phyloP scores from a whole-genome alignment of 92 coral and sea anemone species.

The Phenganax marumi region DNA sequence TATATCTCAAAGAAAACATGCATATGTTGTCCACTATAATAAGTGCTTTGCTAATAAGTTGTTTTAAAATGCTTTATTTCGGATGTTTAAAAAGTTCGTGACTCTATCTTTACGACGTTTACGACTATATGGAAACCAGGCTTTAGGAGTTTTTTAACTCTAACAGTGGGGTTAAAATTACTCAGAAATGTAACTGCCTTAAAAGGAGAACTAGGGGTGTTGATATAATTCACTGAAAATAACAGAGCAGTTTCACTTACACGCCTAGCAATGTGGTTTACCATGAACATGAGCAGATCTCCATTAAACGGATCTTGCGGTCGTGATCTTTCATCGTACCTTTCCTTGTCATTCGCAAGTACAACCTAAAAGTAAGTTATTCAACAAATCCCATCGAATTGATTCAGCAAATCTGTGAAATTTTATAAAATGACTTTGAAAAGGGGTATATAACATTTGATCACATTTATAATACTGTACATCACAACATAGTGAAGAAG shows the following conservation, averaged over 20 bases:
- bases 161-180: not conserved
- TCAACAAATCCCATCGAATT: not conserved
- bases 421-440: not conserved
- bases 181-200: not conserved
- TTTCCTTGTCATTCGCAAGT: constrained; percentile 72
- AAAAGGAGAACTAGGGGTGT: not conserved
- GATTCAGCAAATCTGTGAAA: not conserved
- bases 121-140: no score
- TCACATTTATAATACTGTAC: not conserved
- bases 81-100: no score
- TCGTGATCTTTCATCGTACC: constrained; percentile 82
- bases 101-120: no score
- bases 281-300: constrained; percentile 90
- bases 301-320: constrained; percentile 94
- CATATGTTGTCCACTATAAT: no score
- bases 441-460: not conserved
- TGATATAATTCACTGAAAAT: not conserved
- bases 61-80: no score
- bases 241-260: not conserved
- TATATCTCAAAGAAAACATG: no score
- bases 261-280: constrained; percentile 84
- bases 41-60: no score
- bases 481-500: no score
- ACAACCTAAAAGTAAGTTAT: constrained; percentile 51
- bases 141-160: no score